Base-by-base conservation (phyloP, 2,113 vertebrate species). In the Falcunculus frontatus region DNA sequence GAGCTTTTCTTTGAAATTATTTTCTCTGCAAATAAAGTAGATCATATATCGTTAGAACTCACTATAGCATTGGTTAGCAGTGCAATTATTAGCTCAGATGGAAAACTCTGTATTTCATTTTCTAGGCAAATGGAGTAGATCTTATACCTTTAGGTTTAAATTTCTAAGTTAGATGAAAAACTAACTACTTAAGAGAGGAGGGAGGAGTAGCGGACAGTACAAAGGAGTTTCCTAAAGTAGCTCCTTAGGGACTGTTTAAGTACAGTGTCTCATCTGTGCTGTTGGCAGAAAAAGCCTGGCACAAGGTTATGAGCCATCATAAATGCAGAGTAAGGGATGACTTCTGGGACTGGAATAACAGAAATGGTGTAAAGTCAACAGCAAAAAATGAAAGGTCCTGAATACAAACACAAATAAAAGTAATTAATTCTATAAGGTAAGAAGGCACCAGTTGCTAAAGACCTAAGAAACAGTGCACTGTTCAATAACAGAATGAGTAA, bases 121-220 rank as follows among this genome's bases (percentile, higher is more conserved):
- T 65, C 37, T 50, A 53, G 37, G 50, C 8, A 70, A 84, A 74
- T 52, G 25, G 8, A 60, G 5, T 12, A 73, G 22, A 74, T 5
- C 5, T 57, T 62, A 14, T 50, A 55, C 3, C 7, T 93, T 64
- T 56, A 88, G n/a, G 26, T 79, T 77, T 52, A 62, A 35, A 62
- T 78, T 56, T 92, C n/a, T 79, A 55, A 85, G 16, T 16, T 35
- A 64, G 14, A 4, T 41, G 18, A 77, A 93, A 20, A 89, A 64
- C 18, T 37, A 73, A 74, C 32, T n/a, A 22, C 37, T 75, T 67
- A 41, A 69, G 81, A 70, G 26, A 10, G 11, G 5, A 25, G 6
- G 1, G 7, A 6, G 8, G 9, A 9, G 3, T 4, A 30, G 50
- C 7, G 17, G n/a, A n/a, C 18, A 55, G 25, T n/a, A 42, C 52